These are phyloP conservation scores for Saxicola maurus DNA, from an alignment of 2,797 vertebrate genomes.

Conservation along the genomic window DNA sequence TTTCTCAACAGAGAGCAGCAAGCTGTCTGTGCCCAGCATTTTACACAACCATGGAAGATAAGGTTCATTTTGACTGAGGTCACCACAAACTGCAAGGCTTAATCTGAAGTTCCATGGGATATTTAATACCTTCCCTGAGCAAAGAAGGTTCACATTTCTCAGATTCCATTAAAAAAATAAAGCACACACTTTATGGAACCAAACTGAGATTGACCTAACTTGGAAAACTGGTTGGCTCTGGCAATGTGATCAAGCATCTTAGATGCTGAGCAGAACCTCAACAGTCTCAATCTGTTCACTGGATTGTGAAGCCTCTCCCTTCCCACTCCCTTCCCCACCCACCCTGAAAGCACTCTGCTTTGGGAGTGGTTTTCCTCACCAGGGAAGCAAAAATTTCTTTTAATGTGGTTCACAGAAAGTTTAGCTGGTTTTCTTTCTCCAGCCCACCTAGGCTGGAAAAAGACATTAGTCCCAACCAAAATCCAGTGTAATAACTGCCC, in stretches of 20 bases:
- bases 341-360: not conserved
- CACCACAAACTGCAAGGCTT: not conserved
- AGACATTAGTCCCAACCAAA: not conserved
- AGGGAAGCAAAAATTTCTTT: not conserved
- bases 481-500: not conserved
- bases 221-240: not conserved
- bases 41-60: not conserved
- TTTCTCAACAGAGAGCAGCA: not conserved
- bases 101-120: not conserved
- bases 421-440: not conserved
- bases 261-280: not conserved
- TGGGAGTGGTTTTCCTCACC: not conserved
- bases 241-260: not conserved
- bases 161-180: not conserved
- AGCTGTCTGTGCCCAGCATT: not conserved
- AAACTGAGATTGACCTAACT: not conserved
- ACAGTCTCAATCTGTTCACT: not conserved
- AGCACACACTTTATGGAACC: not conserved
- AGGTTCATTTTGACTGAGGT: not conserved
- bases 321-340: not conserved
- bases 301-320: not conserved
- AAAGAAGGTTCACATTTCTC: not conserved
- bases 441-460: slow-evolving; percentile 1
- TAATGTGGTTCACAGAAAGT: not conserved
- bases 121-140: not conserved